Evolutionary conservation across 2,888 invertebrate genomes (phyloP), one percentile per base, ranked within the genome.

Genomic region (Schrankia costaestrigalis): DNA sequence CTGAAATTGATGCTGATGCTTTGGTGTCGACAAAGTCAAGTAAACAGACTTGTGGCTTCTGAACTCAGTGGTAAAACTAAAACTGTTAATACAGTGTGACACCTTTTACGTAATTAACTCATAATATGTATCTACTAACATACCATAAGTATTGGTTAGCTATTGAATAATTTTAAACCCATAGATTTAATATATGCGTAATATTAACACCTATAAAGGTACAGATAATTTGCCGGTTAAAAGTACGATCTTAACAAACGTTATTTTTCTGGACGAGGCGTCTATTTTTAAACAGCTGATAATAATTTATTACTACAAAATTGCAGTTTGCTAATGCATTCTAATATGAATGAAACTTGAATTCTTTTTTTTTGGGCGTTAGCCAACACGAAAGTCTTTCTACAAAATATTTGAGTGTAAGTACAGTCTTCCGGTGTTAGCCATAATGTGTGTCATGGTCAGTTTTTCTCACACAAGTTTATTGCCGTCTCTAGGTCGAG

Each of bases 1-100:
- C 89, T 95, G 63, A 94, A 94, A 76, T 88, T 93, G 61, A 95
- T 95, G 95, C 89, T 95, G 61, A 87, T 94, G 67, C 90, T 95
- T 28, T 95, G 95, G 95, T 94, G 94, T 72, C 90, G 92, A 56
- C 93, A 95, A 72, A 91, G 91, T 55, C 90, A 93, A 78, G 93
- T 93, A 28, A 89, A 93, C 60, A 90, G 90, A 51, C 88, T 90
- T 58, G 88, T 93, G 41, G 90, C 92, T 63, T 79, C 88, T 41
- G 89, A 90, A 72, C 78, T 81, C 46, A 81, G 90, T 63, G 91
- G 91, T 91, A 89, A 81, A 27, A 10, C n/a, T n/a, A n/a, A n/a
- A n/a, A n/a, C n/a, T n/a, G n/a, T 9, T 18, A 12, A 19, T 2
- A 11, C 7, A 3, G 11, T 26, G 11, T 12, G 11, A 18, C 18